Evolutionary conservation across 2,888 invertebrate species (phyloP), one percentile per base, ranked within the genome.

Genomic region (Adela reaumurella): DNA sequence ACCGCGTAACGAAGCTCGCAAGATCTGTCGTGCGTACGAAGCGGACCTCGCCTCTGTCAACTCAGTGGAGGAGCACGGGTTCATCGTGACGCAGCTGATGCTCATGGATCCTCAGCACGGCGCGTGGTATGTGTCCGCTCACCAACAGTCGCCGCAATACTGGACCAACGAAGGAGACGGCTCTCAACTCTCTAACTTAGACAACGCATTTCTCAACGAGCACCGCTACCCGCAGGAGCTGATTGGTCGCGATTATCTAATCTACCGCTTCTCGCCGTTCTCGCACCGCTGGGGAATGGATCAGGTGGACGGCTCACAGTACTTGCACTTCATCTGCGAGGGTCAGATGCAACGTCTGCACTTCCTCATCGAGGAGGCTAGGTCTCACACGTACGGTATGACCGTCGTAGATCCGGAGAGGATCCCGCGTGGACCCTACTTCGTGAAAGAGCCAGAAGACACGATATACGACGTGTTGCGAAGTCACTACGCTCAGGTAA

Each of bases 351-450:
- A 83, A 53, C 82, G 84, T 55, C 74, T 93, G 51, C 85, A 86
- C 55, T 86, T 89, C 62, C 68, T 89, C 45, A 80, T 86, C 47
- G 83, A 83, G 57, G 90, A 92, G 59, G 86, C 88, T 56, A 83
- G 94, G 46, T 87, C 89, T 43, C 91, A 90, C 62, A 89, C 90
- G 43, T 97, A 94, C 70, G 96, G 96, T 0, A 66, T 93, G 47
- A 89, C 92, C 62, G 84, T 93, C 44, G 84, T 81, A 55, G 90
- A 97, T 67, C 88, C 89, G 0, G 84, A 86, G 52, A 84, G 86
- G 59, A 87, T 97, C 55, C 93, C 94, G 0, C 81, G 89, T 56
- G 97, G 97, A 0, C 97, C 97, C 3, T 90, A 84, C 62, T 95
- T 97, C 62, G 87, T 90, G 8, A 86, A 87, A 59, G 92, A 96